These are phyloP conservation scores for Myocastor coypus DNA, from an alignment of 2,113 vertebrate species.

Conservation along the genomic window DNA sequence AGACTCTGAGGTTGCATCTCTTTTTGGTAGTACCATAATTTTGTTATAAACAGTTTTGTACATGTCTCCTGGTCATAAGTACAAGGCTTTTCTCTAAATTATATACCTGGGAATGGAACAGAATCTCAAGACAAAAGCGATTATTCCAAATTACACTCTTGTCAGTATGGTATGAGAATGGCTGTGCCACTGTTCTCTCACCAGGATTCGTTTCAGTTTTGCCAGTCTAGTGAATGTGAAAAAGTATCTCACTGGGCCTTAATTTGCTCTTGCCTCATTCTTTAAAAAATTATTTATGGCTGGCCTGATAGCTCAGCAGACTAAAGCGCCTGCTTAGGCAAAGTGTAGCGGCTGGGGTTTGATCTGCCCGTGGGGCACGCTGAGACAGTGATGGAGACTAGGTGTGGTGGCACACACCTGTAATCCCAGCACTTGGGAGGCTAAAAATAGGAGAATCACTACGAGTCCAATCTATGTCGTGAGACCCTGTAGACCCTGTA, in stretches of 20 bases:
- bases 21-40: slow-evolving; percentile 45
- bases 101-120: slow-evolving; percentile 56
- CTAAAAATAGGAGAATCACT: too few species aligned
- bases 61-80: slow-evolving; percentile 50
- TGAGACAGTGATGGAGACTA: too few species aligned
- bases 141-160: slow-evolving; percentile 58
- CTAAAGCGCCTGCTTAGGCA: too few species aligned
- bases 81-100: slow-evolving; percentile 69
- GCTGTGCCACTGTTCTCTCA: neutral
- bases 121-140: slow-evolving; percentile 56
- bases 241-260: neutral
- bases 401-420: too few species aligned
- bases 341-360: too few species aligned
- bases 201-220: neutral
- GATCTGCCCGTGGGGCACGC: too few species aligned
- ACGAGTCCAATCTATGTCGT: too few species aligned
- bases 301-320: too few species aligned
- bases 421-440: too few species aligned
- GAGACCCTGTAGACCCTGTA: too few species aligned
- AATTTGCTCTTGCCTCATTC: slow-evolving; percentile 12
- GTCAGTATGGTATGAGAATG: slow-evolving; percentile 15
- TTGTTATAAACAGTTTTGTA: slow-evolving; percentile 59
- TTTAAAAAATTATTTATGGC: too few species aligned
- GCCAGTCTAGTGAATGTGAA: neutral
- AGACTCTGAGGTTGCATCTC: slow-evolving; percentile 15